Conservation (phyloP, 2,888 invertebrate genomes). For the Piscicola geometra region DNA sequence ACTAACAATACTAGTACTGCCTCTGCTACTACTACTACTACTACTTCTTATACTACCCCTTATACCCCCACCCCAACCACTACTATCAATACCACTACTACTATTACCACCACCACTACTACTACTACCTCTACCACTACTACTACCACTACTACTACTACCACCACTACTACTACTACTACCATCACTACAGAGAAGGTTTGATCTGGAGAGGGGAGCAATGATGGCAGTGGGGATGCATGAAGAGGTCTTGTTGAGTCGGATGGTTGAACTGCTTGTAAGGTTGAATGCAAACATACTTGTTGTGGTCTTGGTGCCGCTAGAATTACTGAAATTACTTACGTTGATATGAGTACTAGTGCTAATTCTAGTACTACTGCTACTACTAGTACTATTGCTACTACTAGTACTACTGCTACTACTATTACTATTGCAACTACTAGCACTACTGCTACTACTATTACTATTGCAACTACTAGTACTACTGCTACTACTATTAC, state of each 20-base stretch:
- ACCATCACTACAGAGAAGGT: too few relatives aligned
- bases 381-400: too few relatives aligned
- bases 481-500: neutral
- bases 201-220: constrained; percentile 7
- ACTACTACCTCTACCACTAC: constrained; percentile 11
- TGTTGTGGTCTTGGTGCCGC: too few relatives aligned
- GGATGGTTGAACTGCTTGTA: neutral
- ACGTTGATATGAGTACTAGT: too few relatives aligned
- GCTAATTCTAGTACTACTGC: too few relatives aligned
- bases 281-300: neutral
- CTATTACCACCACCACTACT: constrained; percentile 18
- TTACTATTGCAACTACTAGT: neutral
- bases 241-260: neutral
- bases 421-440: neutral
- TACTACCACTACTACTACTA: neutral
- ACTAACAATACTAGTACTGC: too few relatives aligned
- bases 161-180: constrained; percentile 2
- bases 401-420: neutral
- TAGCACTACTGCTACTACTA: neutral
- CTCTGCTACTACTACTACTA: neutral
- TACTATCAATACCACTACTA: constrained; percentile 11
- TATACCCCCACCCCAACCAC: neutral
- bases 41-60: neutral
- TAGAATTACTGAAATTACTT: too few relatives aligned
- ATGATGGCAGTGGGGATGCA: constrained; percentile 3